Evolutionary conservation across 2,113 vertebrate species (phyloP), one percentile per base, ranked within the genome.

Genomic region (Raphicerus campestris): DNA sequence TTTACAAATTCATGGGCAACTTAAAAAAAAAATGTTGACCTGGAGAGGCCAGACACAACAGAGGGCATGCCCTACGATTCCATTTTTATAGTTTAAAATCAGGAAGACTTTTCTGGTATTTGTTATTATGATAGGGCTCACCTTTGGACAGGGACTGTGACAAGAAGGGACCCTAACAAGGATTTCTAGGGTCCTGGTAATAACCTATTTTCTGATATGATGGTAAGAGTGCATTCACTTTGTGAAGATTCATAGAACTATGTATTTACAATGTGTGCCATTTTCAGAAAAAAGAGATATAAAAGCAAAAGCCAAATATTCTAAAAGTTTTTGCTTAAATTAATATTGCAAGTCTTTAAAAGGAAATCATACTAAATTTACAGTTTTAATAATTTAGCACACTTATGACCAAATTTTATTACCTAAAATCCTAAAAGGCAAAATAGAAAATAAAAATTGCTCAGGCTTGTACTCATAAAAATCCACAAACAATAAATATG

Each of bases 341-440:
- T 51, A 93, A 10, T 9, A 35, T 8, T 87, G 17, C 26, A 90
- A 30, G 20, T 39, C 73, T 73, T 96, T 61, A 53, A 75, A 87
- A 80, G 49, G 16, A 94, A 94, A 81, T 82, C 9, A 24, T 53
- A 53, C 35, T 91, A 82, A 93, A 92, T 92, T 80, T 92, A 85
- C 13, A 30, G 5, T 78, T 80, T 80, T 51, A 51, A 45, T 45
- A 15, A 92, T 89, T 92, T 85, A 56, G 51, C 66, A 35, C 19
- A 60, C 17, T 20, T 88, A 77, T n/a, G 77, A 35, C 19, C 39
- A 61, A 26, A 16, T 78, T 63, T 66, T 24, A 78, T 49, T 94
- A 73, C 32, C 51, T 87, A 92, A 51, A 60, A 20, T 49, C 6
- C 92, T 97, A 84, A 97, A 86, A 94, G n/a, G n/a, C 26, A 95